A percentile compares a stretch with the other conserved stretches of the same genome.
phyloP scores from a whole-genome alignment of 2,888 invertebrate genomes.

The Lasioglossum vierecki region DNA sequence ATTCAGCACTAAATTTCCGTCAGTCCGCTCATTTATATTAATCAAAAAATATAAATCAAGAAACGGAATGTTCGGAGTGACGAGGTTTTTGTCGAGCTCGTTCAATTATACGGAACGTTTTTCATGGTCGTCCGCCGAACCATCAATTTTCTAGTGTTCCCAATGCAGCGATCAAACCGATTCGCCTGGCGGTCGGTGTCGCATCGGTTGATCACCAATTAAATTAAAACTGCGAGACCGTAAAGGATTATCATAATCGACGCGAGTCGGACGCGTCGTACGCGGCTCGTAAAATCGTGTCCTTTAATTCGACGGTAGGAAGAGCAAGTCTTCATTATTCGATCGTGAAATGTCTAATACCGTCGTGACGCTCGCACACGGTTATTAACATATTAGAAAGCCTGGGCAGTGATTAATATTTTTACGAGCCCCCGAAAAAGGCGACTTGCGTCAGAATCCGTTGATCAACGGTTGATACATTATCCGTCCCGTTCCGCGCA shows the following conservation, averaged over 20 bases:
- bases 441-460: slow-evolving; percentile 51
- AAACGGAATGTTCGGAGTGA: neutral
- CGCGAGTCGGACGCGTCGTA: neutral
- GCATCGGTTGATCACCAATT: neutral
- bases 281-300: slow-evolving; percentile 29
- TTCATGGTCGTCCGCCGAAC: neutral
- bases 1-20: neutral
- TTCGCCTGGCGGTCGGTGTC: neutral
- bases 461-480: slow-evolving; percentile 58
- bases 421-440: slow-evolving; percentile 48
- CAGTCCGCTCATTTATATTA: slow-evolving; percentile 5
- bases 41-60: slow-evolving; percentile 16
- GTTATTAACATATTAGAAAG: slow-evolving; percentile 63
- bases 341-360: slow-evolving; percentile 56
- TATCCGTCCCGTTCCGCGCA: slow-evolving; percentile 58
- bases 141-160: neutral
- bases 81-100: neutral
- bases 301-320: slow-evolving; percentile 38
- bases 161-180: neutral
- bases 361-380: slow-evolving; percentile 50
- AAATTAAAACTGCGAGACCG: slow-evolving; percentile 28
- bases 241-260: slow-evolving; percentile 30
- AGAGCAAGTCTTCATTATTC: slow-evolving; percentile 50
- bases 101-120: slow-evolving; percentile 24
- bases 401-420: slow-evolving; percentile 44